Percentiles rank a stretch among this genome's conserved stretches.
These are phyloP conservation scores for Eristalis tenax DNA, from an alignment of 2,888 invertebrate species.

Conservation along the genomic window DNA sequence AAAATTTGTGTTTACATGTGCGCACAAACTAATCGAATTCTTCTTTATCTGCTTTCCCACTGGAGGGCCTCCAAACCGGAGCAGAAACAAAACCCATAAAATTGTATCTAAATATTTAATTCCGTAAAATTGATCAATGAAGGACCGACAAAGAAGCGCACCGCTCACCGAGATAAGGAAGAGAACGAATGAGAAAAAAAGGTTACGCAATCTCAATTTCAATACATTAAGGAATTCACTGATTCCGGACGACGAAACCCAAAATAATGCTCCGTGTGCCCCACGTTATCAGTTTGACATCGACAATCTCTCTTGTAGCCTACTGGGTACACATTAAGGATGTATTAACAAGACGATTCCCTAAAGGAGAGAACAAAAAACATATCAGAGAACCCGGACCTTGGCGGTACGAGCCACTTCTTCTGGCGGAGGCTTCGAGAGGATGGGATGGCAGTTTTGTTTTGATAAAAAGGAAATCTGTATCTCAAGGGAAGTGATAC, in stretches of 20 bases:
- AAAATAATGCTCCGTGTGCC: slow-evolving; percentile 13
- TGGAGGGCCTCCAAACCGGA: background rate
- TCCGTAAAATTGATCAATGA: slow-evolving; percentile 27
- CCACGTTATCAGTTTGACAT: slow-evolving; percentile 40
- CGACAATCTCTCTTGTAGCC: slow-evolving; percentile 31
- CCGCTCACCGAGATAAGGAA: background rate
- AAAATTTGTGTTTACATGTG: slow-evolving; percentile 9
- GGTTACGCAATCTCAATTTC: slow-evolving; percentile 32
- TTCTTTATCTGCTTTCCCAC: slow-evolving; percentile 6
- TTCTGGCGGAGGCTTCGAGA: background rate
- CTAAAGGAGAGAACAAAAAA: slow-evolving; percentile 11
- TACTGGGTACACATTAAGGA: slow-evolving; percentile 40
- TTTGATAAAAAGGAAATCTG: background rate
- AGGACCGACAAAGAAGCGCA: slow-evolving; percentile 1
- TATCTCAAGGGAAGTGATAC: background rate
- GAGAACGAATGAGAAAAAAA: background rate
- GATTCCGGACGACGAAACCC: slow-evolving; percentile 11
- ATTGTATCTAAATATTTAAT: slow-evolving; percentile 32
- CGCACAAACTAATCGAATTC: slow-evolving; percentile 26
- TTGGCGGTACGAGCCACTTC: background rate
- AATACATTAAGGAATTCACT: slow-evolving; percentile 16
- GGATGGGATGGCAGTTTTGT: background rate
- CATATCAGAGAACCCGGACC: background rate
- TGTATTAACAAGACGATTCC: slow-evolving; percentile 35
- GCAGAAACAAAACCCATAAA: background rate